Evolutionary conservation across 2,888 invertebrate species (phyloP), one percentile per base, ranked within the genome.

Genomic region (Venusia cambrica): DNA sequence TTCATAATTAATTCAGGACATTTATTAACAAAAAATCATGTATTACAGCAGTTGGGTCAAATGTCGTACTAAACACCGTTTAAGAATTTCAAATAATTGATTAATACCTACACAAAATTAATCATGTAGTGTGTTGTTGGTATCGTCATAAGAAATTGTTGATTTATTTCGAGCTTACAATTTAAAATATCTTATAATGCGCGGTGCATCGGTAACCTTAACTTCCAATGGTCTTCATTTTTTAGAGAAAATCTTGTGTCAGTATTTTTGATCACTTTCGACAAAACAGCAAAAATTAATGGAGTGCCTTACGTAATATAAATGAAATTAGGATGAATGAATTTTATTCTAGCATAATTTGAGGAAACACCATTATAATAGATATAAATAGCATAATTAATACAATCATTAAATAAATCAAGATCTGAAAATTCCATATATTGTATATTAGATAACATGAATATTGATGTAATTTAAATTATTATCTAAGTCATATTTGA

Each of bases 271-370:
- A 73, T 59, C 71, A 69, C 70, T 81, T 83, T 80, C 73, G 81
- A 80, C 67, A 72, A 75, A 78, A 62, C 79, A 74, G 79, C 79
- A 73, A 83, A 74, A 83, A 81, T 80, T 79, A 83, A 81, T 73
- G 85, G 87, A 88, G 88, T 88, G 88, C 88, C 88, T 88, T 88
- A 88, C 80, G 81, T 87, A 87, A 74, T 85, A 84, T 78, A 65
- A 81, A 85, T 83, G 78, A 81, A 79, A 77, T 77, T 87, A 87
- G 87, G 73, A 70, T 71, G 79, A 63, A 81, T 75, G 83, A 85
- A 79, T 77, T 81, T 83, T 87, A 87, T 79, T 80, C 70, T 87
- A 87, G 87, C 78, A 81, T 87, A 84, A 87, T 85, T 85, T 73
- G 76, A 85, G 66, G 75, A 77, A 81, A 87, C 87, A 87, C 84